These are phyloP conservation scores for Crypturellus tataupa DNA, from an alignment of 2,797 vertebrate genomes.

Conservation along the genomic window DNA sequence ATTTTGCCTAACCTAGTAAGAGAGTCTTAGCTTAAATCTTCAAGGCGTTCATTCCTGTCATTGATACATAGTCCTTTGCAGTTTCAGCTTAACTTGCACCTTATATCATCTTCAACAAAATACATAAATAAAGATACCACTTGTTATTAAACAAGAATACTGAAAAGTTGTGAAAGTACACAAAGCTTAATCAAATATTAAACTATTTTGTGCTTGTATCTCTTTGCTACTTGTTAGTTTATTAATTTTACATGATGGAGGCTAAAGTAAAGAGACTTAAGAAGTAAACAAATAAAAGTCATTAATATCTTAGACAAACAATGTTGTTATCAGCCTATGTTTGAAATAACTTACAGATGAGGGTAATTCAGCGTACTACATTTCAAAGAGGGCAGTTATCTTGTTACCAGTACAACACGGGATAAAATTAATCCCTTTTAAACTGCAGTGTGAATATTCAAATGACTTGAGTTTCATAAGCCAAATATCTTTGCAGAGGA, in stretches of 20 bases:
- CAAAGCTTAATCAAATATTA: conserved; percentile 56
- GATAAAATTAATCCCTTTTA: conserved; percentile 85
- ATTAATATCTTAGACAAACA: conserved; percentile 75
- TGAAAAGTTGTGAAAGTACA: conserved; percentile 25
- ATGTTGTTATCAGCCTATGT: conserved; percentile 75
- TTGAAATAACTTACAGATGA: conserved; percentile 87
- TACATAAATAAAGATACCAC: neutral
- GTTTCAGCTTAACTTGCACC: neutral
- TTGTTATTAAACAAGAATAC: conserved; percentile 27
- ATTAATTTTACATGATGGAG: conserved; percentile 60
- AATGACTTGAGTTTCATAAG: conserved; percentile 86
- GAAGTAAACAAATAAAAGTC: conserved; percentile 72
- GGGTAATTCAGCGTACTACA: conserved; percentile 86
- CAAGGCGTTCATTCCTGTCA: neutral
- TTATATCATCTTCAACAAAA: neutral
- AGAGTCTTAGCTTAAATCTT: neutral
- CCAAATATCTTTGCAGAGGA: conserved; percentile 86
- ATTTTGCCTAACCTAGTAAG: neutral
- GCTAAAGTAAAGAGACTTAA: conserved; percentile 29
- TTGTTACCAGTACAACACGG: conserved; percentile 85
- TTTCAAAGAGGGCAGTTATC: conserved; percentile 88
- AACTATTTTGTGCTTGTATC: conserved; percentile 18
- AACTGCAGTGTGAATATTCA: conserved; percentile 88
- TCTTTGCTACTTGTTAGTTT: conserved; percentile 38
- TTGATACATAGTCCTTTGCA: neutral